phyloP scores from a whole-genome alignment of 1,140 invertebrate species.

The Lethrus apterus region DNA sequence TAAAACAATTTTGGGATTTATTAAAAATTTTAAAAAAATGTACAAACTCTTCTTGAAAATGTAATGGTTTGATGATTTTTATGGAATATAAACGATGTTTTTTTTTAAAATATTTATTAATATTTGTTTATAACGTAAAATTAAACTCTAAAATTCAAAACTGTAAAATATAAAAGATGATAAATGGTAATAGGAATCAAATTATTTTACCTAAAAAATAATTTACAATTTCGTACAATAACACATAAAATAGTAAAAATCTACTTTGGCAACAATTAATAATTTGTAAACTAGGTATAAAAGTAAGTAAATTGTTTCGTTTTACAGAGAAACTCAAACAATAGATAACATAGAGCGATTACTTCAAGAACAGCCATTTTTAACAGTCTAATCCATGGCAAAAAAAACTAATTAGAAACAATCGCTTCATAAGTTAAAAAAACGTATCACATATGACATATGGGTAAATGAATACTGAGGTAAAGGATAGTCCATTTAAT shows the following conservation, averaged over 20 bases:
- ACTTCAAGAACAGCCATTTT: too few relatives aligned
- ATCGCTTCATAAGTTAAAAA: conserved; percentile 13
- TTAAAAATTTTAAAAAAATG: too few relatives aligned
- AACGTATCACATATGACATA: conserved; percentile 13
- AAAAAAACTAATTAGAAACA: too few relatives aligned
- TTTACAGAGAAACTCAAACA: too few relatives aligned
- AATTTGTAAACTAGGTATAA: too few relatives aligned
- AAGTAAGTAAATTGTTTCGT: too few relatives aligned
- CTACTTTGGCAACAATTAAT: conserved; percentile 10
- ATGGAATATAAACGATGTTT: too few relatives aligned
- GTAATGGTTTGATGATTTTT: too few relatives aligned
- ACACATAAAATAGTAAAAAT: conserved; percentile 7
- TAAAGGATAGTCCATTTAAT: background rate
- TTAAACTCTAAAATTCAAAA: conserved; percentile 8
- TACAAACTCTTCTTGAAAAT: too few relatives aligned
- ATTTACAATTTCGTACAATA: conserved; percentile 1
- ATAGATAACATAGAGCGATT: too few relatives aligned
- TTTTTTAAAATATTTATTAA: conserved; percentile 9
- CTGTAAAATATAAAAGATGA: conserved; percentile 4
- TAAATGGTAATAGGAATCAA: conserved; percentile 1
- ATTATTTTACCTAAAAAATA: conserved; percentile 6
- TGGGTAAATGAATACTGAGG: conserved; percentile 14
- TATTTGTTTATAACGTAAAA: conserved; percentile 10
- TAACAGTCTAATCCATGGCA: too few relatives aligned
- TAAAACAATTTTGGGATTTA: too few relatives aligned